Conservation (phyloP, 2,797 vertebrate genomes). For the Neostethus bicornis region DNA sequence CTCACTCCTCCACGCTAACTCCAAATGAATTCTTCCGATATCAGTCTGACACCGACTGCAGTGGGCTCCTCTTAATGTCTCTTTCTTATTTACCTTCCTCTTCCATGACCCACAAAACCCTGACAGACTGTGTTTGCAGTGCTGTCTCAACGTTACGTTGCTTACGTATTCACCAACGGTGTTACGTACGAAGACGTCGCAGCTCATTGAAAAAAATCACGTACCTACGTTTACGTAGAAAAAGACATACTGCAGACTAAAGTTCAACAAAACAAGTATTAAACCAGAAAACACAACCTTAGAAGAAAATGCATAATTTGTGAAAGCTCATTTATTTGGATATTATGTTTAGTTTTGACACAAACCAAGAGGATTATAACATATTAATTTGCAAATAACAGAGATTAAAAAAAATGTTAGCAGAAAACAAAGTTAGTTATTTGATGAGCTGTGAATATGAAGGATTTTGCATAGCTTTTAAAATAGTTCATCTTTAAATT, state of each 20-base stretch:
- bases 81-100: constrained; percentile 71
- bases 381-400: not conserved
- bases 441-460: no score
- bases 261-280: constrained; percentile 34
- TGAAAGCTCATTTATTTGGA: not conserved
- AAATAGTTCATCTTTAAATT: no score
- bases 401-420: no score
- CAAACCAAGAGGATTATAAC: not conserved
- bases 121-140: constrained; percentile 28
- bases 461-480: no score
- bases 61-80: constrained; percentile 15
- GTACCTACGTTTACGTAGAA: not conserved
- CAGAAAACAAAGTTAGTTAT: no score
- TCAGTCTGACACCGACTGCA: constrained; percentile 15
- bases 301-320: not conserved
- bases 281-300: not conserved
- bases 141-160: constrained; percentile 8
- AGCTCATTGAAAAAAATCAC: rapidly evolving
- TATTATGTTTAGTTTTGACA: not conserved
- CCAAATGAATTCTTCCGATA: constrained; percentile 4
- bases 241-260: constrained; percentile 19
- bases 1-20: constrained; percentile 1
- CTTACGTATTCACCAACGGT: constrained; percentile 43
- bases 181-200: constrained; percentile 36
- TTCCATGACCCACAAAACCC: constrained; percentile 74